Conservation (phyloP, 2,113 vertebrate species). For the Shinisaurus crocodilurus region DNA sequence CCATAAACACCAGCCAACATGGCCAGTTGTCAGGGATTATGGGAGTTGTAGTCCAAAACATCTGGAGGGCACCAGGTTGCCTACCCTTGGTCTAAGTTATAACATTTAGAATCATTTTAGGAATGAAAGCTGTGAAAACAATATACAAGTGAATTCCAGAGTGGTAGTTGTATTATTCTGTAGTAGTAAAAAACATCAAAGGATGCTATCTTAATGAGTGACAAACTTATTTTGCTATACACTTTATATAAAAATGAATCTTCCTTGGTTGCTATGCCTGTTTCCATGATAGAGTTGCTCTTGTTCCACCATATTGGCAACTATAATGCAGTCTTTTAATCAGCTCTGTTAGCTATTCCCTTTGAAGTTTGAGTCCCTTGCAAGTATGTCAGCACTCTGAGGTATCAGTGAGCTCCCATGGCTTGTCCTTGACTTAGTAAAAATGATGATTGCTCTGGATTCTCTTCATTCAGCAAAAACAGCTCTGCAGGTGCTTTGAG, state of each 20-base stretch:
- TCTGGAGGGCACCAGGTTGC: no score
- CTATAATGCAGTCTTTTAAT: background rate
- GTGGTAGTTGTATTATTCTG: background rate
- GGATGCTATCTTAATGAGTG: no score
- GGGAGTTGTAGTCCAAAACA: no score
- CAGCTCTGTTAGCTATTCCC: background rate
- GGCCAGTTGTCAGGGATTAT: no score
- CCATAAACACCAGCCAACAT: no score
- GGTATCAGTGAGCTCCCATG: background rate
- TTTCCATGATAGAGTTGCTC: constrained; percentile 22
- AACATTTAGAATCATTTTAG: background rate
- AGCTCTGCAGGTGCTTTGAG: background rate
- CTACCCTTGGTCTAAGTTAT: background rate
- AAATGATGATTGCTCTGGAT: background rate
- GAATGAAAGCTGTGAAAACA: background rate
- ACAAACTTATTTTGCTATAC: background rate
- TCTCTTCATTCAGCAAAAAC: background rate
- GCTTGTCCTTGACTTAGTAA: background rate
- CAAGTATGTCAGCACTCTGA: background rate
- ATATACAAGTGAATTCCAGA: background rate
- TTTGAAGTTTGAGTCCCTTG: constrained; percentile 2
- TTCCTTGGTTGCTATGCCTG: background rate
- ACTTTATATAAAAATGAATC: background rate
- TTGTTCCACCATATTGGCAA: constrained; percentile 12
- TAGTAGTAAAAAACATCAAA: background rate